Evolutionary conservation across 2,888 invertebrate species (phyloP).

Genomic region (Tubiluchus corallicola): DNA sequence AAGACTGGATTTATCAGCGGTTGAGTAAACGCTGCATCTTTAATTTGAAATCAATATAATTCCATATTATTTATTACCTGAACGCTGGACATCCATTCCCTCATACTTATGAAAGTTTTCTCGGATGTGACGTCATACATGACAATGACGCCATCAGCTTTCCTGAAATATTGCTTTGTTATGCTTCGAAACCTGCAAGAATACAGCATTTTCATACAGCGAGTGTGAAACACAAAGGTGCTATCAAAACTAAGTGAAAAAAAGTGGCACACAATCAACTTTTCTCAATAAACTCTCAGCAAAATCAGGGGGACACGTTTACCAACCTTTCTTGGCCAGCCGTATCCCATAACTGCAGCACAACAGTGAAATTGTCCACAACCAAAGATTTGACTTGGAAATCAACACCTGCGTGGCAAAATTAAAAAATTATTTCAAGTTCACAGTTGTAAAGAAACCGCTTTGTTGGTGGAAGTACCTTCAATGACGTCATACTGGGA

Average conservation of each 20-base stretch:
- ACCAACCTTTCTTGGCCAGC: slow-evolving; percentile 38
- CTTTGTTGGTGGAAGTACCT: too few species aligned
- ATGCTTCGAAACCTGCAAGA: slow-evolving; percentile 34
- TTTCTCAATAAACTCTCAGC: too few species aligned
- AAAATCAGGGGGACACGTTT: too few species aligned
- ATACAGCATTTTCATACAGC: too few species aligned
- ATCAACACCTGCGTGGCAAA: slow-evolving; percentile 31
- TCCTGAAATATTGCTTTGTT: slow-evolving; percentile 38
- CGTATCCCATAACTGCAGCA: slow-evolving; percentile 36
- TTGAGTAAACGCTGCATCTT: too few species aligned
- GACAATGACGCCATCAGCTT: slow-evolving; percentile 36
- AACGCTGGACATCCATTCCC: slow-evolving; percentile 33
- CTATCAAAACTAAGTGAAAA: slow-evolving; percentile 4
- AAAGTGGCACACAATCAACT: background rate
- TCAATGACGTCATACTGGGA: too few species aligned
- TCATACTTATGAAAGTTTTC: slow-evolving; percentile 32
- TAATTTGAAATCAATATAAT: too few species aligned
- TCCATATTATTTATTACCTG: too few species aligned
- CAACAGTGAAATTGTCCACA: slow-evolving; percentile 27
- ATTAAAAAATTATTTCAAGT: too few species aligned
- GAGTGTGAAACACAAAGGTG: background rate
- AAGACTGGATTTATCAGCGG: too few species aligned
- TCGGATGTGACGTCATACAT: slow-evolving; percentile 38
- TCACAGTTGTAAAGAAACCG: too few species aligned
- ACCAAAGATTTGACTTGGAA: slow-evolving; percentile 33